Conservation (phyloP, 2,797 vertebrate species). For the Acipenser ruthenus region DNA sequence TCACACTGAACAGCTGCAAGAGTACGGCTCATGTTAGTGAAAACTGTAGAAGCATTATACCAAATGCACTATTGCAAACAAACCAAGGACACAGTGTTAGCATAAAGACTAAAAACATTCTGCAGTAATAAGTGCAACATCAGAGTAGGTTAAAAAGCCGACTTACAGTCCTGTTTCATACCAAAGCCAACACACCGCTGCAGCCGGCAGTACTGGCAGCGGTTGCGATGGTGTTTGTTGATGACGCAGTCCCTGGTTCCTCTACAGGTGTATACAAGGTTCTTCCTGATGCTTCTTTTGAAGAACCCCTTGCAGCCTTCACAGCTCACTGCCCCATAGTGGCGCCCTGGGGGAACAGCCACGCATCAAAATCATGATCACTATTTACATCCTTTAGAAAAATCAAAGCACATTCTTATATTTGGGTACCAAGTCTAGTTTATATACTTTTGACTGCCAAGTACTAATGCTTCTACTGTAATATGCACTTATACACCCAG, state of each 20-base stretch:
- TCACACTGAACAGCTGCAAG: conserved; percentile 92
- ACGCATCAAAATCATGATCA: not conserved
- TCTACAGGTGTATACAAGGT: conserved; percentile 89
- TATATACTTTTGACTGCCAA: too few relatives aligned
- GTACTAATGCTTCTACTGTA: too few relatives aligned
- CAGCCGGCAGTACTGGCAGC: conserved; percentile 94
- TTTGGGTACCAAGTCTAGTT: not conserved
- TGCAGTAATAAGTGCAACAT: too few relatives aligned
- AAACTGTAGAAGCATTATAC: too few relatives aligned
- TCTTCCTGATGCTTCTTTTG: conserved; percentile 97
- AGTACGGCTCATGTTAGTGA: not conserved
- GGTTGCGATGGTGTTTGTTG: conserved; percentile 95
- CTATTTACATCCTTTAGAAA: not conserved
- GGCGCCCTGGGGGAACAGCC: conserved; percentile 67
- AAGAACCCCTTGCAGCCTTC: conserved; percentile 99
- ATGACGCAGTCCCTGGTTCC: conserved; percentile 92
- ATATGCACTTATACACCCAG: too few relatives aligned
- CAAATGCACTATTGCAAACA: too few relatives aligned
- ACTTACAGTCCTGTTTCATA: conserved; percentile 98
- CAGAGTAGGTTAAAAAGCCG: not conserved
- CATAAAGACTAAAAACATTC: too few relatives aligned
- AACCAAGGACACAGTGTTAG: too few relatives aligned
- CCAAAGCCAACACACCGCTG: conserved; percentile 94
- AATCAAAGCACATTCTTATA: not conserved
- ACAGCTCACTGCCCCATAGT: conserved; percentile 96